Conservation (phyloP, 2,113 vertebrate genomes). For the Pituophis catenifer region DNA sequence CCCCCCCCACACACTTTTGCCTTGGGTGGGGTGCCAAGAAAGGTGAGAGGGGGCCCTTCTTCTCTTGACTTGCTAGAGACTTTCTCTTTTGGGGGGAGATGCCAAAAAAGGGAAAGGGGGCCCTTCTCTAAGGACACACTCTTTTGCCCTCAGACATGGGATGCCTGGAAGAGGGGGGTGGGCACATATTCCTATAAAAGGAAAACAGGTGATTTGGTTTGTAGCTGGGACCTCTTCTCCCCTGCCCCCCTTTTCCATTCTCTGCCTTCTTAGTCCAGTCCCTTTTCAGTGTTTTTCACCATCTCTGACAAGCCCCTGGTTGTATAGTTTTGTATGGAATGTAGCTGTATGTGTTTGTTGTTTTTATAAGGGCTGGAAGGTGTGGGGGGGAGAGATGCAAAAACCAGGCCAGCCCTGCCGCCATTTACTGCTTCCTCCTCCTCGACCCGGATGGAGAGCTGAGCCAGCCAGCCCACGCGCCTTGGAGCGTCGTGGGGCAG, state of each 20-base stretch:
- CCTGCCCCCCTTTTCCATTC: neutral
- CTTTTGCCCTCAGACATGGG: neutral
- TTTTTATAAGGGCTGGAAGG: neutral
- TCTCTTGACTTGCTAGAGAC: no score
- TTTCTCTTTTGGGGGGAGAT: neutral
- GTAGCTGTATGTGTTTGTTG: neutral
- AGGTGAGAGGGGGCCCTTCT: neutral
- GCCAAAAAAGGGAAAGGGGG: neutral
- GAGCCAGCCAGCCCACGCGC: conserved; percentile 11
- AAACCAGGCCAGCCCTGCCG: neutral
- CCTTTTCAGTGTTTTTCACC: neutral
- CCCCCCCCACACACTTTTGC: neutral
- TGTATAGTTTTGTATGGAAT: neutral
- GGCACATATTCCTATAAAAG: neutral
- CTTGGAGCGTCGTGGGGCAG: neutral
- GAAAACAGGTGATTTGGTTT: neutral
- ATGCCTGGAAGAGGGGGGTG: neutral
- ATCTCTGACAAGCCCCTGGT: neutral
- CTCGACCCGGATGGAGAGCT: conserved; percentile 18
- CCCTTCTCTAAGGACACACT: neutral
- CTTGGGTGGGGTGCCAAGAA: neutral
- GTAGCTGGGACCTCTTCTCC: neutral
- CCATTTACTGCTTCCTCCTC: conserved; percentile 4
- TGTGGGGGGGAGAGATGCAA: neutral
- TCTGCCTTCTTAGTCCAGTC: neutral